Conservation (phyloP, 2,797 vertebrate genomes). For the Trematomus bernacchii region DNA sequence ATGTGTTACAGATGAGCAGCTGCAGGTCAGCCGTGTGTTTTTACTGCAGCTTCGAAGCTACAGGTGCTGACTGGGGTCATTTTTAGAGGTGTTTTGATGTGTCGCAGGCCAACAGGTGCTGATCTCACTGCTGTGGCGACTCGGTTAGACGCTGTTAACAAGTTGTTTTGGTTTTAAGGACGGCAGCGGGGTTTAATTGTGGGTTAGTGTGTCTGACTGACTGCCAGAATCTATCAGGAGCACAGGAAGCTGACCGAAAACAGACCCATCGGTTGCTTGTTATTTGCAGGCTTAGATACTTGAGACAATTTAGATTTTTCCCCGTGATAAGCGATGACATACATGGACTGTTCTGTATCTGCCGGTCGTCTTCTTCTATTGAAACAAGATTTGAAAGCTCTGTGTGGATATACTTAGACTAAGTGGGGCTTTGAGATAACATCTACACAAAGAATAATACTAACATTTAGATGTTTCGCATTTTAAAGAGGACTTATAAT, state of each 20-base stretch:
- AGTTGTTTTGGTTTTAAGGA: constrained; percentile 32
- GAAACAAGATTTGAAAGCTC: not conserved
- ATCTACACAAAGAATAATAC: too few species aligned
- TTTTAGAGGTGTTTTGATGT: constrained; percentile 55
- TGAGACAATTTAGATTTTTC: constrained; percentile 43
- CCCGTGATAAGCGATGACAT: constrained; percentile 8
- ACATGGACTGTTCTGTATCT: not conserved
- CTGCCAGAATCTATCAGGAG: constrained; percentile 54
- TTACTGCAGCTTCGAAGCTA: constrained; percentile 61
- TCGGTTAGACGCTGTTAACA: too few species aligned
- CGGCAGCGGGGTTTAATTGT: constrained; percentile 42
- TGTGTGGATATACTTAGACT: not conserved
- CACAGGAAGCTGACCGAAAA: constrained; percentile 43
- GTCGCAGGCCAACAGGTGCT: constrained; percentile 55
- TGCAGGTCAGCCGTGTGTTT: constrained; percentile 47
- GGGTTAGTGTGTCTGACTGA: constrained; percentile 44
- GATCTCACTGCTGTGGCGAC: constrained; percentile 5
- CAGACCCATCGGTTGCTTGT: constrained; percentile 28
- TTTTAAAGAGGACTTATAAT: too few species aligned
- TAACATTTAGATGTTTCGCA: too few species aligned
- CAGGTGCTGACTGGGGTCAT: constrained; percentile 58
- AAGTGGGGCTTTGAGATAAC: too few species aligned
- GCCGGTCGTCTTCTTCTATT: not conserved
- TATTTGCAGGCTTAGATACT: constrained; percentile 19
- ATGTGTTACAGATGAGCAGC: constrained; percentile 65